phyloP scores from a whole-genome alignment of 2,797 vertebrate genomes.

The Dallia pectoralis region DNA sequence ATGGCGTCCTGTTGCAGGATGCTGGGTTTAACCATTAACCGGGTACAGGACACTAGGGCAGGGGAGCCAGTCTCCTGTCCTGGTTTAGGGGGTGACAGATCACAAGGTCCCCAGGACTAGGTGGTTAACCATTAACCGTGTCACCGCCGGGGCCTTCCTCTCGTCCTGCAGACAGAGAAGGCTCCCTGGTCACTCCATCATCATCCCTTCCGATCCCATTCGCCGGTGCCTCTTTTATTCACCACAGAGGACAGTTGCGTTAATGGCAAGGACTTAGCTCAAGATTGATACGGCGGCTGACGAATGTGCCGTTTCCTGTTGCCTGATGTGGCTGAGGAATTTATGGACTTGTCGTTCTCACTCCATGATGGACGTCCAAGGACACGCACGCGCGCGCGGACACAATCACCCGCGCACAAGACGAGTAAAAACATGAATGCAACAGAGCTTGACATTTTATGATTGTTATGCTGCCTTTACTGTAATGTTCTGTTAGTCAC shows the following conservation, averaged over 20 bases:
- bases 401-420: neutral
- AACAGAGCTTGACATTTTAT: neutral
- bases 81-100: constrained; percentile 43
- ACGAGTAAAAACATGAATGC: neutral
- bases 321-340: constrained; percentile 50
- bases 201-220: constrained; percentile 43
- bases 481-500: neutral
- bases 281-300: constrained; percentile 68
- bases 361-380: constrained; percentile 17
- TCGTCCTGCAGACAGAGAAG: constrained; percentile 55
- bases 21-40: constrained; percentile 73
- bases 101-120: constrained; percentile 36
- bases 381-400: neutral
- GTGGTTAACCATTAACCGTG: constrained; percentile 66
- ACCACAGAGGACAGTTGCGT: constrained; percentile 57
- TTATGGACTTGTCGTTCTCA: constrained; percentile 58
- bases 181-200: constrained; percentile 44
- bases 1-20: constrained; percentile 64
- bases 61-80: constrained; percentile 15
- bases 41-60: constrained; percentile 33
- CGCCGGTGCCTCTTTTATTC: constrained; percentile 57
- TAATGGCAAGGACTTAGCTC: constrained; percentile 42
- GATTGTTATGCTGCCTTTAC: neutral
- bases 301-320: constrained; percentile 63
- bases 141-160: constrained; percentile 64